Conservation (phyloP, 2,113 vertebrate species). For the Sus scrofa region T2T-Sscrofa CM000822.6:81412501-81413000, state of each 20-base stretch:
- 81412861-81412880: neutral
- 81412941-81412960: neutral
- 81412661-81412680: no score
- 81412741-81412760: no score
- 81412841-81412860: neutral
- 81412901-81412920: no score
- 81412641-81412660: no score
- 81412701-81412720: no score
- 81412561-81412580: neutral
- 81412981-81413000: neutral
- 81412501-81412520: neutral
- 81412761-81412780: neutral
- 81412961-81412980: neutral
- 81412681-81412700: no score
- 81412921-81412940: neutral
- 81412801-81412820: neutral
- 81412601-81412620: neutral
- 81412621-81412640: neutral
- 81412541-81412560: neutral
- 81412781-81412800: neutral
- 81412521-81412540: neutral
- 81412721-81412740: no score
- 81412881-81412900: neutral
- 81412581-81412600: neutral
- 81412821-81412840: neutral